Evolutionary conservation across 1,140 invertebrate species (phyloP), one percentile per base, ranked within the genome.

Genomic region (Micrasema minimum): DNA sequence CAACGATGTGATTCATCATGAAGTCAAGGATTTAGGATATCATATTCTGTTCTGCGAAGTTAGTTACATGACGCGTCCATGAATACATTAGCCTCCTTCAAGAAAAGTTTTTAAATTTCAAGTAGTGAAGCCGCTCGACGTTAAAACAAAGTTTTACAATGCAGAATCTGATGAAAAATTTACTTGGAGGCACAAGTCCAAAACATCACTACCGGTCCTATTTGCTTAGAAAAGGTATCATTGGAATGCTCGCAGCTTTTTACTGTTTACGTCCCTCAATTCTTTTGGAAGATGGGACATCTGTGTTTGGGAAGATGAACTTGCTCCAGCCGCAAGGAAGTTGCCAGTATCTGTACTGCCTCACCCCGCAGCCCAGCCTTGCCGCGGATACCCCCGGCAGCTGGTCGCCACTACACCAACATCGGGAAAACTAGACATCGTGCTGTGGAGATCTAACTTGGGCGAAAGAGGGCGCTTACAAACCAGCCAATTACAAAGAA

Each of bases 71-170:
- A 90, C 89, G 59, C 89, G 59, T 83, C 89, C 65, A 86, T 87
- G 65, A 91, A 92, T 72, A 88, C 90, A 76, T 84, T 91, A 57
- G 87, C 89, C 71, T 92, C 90, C n/a, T 91, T 98, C 80, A 88
- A 93, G 77, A 99, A n/a, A 98, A 81, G 98, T 97, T 81, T 99
- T 99, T 80, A 99, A 98, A 85, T 99, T 99, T 85, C 94, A 98
- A 89, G 97, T 99, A 0, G 88, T 97, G 69, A 99, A 99, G 80
- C 97, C 97, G 45, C 84, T 99, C 11, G 97, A 99, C 89, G 96
- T 99, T 0, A 97, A 98, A 85, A 99, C 97, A 2, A 99, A 99
- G 80, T 98, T 99, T 82, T 98, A 96, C 79, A 97, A 97, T 89
- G 93, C 94, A 14, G 96, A 98, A 88, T 95, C 93, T 70, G 95